phyloP scores from a whole-genome alignment of 2,797 vertebrate species.

The Leucoraja ocellata region DNA sequence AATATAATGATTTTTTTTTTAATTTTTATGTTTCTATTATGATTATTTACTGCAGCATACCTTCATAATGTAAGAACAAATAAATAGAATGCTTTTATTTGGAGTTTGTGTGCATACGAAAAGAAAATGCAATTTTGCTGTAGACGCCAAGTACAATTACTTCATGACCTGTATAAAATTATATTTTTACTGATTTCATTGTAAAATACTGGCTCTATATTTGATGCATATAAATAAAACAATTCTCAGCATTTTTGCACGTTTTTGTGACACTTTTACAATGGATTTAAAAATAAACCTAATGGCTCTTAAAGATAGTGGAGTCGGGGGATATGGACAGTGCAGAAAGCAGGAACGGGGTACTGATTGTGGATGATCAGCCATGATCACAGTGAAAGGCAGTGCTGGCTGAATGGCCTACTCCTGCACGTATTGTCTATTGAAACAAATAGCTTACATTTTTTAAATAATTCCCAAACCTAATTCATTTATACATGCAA shows the following conservation, averaged over 20 bases:
- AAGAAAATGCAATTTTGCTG: constrained; percentile 1
- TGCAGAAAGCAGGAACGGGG: too few relatives aligned
- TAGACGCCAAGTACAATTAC: constrained; percentile 6
- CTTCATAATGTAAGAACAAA: neutral
- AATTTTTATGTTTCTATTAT: constrained; percentile 16
- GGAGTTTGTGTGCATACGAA: neutral
- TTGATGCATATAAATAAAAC: constrained; percentile 33
- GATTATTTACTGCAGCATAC: neutral
- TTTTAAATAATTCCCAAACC: neutral
- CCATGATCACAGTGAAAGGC: too few relatives aligned
- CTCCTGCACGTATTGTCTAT: neutral
- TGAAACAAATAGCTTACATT: neutral
- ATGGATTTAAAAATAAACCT: neutral
- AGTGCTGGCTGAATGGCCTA: too few relatives aligned
- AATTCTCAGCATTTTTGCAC: constrained; percentile 13
- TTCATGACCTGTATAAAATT: neutral
- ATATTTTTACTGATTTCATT: constrained; percentile 30
- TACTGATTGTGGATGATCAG: too few relatives aligned
- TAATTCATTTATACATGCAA: neutral
- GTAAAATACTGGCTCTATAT: constrained; percentile 31
- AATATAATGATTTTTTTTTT: neutral
- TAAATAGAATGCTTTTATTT: constrained; percentile 32
- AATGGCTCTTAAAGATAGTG: too few relatives aligned
- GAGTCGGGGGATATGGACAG: too few relatives aligned
- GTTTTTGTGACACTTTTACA: neutral